phyloP scores from a whole-genome alignment of 2,797 vertebrate genomes.

The Syndactyla subalaris region DNA sequence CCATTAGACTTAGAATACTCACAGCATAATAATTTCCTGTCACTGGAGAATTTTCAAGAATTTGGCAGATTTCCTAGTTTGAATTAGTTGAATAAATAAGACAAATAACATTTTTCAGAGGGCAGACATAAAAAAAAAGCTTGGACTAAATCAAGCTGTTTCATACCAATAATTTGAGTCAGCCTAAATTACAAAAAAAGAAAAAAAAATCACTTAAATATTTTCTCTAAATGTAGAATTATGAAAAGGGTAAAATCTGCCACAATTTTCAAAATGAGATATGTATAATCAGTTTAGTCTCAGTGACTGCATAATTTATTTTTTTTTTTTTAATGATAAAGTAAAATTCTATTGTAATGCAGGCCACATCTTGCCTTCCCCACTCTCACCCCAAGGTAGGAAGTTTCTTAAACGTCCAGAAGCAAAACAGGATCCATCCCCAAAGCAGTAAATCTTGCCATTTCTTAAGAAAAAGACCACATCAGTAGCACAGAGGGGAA shows the following conservation, averaged over 20 bases:
- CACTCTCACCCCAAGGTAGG: neutral
- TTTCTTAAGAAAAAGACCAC: neutral
- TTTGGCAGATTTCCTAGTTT: conserved; percentile 48
- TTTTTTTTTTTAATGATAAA: neutral
- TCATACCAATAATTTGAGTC: neutral
- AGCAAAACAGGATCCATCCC: neutral
- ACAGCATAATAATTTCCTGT: neutral
- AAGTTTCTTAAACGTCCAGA: neutral
- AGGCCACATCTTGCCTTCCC: neutral
- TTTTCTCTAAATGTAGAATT: neutral
- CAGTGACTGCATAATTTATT: neutral
- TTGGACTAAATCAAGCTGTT: conserved; percentile 8
- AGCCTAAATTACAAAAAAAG: neutral
- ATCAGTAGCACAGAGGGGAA: neutral
- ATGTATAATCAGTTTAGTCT: neutral
- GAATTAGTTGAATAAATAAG: conserved; percentile 37
- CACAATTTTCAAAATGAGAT: neutral
- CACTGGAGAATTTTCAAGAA: conserved; percentile 28
- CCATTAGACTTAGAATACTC: neutral
- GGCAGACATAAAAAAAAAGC: conserved; percentile 15
- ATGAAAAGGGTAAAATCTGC: neutral
- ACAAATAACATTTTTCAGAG: conserved; percentile 45
- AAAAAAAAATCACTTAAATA: neutral
- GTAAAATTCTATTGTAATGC: neutral
- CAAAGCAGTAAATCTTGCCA: neutral